A percentile compares a stretch with the other conserved stretches of the same genome.
Conservation (phyloP, 2,888 invertebrate genomes). For the Chydorus sphaericus region DNA sequence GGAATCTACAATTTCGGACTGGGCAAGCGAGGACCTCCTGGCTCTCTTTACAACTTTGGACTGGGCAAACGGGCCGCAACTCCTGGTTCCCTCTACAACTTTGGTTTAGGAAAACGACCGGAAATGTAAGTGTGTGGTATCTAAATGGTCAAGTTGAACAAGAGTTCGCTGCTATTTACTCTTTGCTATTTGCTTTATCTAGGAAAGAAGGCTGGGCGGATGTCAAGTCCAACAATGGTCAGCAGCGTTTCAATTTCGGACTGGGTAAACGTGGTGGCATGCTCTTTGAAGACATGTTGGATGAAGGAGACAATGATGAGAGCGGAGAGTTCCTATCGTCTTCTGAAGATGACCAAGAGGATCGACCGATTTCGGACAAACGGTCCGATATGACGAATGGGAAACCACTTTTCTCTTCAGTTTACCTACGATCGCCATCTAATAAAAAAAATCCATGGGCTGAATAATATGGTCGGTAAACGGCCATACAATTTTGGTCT, state of each 20-base stretch:
- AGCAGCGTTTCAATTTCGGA: slow-evolving; percentile 2
- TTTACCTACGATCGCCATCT: too few relatives aligned
- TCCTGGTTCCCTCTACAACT: neutral
- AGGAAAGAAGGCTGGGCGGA: neutral
- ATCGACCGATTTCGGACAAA: too few relatives aligned
- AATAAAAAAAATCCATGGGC: too few relatives aligned
- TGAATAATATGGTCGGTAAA: slow-evolving; percentile 11
- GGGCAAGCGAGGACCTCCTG: neutral
- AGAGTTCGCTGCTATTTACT: neutral
- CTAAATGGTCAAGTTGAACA: neutral
- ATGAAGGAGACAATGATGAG: neutral
- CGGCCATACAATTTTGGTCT: slow-evolving; percentile 14
- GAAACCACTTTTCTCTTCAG: too few relatives aligned
- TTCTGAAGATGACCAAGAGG: neutral
- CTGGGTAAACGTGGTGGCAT: slow-evolving; percentile 4
- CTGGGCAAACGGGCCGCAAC: slow-evolving; percentile 8
- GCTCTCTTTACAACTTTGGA: slow-evolving; percentile 11
- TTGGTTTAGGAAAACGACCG: neutral
- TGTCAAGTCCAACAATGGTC: neutral
- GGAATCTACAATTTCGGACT: slow-evolving; percentile 4
- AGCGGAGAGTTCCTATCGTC: neutral
- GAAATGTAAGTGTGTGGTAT: neutral
- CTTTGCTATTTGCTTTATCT: neutral
- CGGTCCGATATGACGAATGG: neutral
- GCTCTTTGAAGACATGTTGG: neutral